phyloP scores from a whole-genome alignment of 2,113 vertebrate species.

The Lepidothrix coronata region DNA sequence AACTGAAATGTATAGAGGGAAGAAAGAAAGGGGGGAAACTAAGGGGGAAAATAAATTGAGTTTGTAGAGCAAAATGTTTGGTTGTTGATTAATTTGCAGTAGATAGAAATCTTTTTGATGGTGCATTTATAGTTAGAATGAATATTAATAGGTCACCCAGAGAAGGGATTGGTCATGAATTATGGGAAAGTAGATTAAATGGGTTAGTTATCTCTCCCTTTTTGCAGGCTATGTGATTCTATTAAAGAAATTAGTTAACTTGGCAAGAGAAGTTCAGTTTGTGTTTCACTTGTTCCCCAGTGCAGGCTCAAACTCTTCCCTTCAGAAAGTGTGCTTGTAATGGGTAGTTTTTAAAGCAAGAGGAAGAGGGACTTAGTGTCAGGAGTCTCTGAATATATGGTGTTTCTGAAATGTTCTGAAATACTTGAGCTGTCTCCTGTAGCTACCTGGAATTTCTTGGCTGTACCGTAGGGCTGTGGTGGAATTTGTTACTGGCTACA shows the following conservation, averaged over 20 bases:
- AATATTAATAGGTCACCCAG: neutral
- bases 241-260: neutral
- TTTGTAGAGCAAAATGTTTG: neutral
- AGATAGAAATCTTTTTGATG: neutral
- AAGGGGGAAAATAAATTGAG: neutral
- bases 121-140: neutral
- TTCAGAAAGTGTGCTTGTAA: neutral
- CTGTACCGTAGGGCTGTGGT: neutral
- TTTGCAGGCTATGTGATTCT: neutral
- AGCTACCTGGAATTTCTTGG: neutral
- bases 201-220: neutral
- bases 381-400: neutral
- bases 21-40: neutral
- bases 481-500: neutral
- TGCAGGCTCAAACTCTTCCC: neutral
- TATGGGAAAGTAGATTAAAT: neutral
- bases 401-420: neutral
- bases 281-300: neutral
- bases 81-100: neutral
- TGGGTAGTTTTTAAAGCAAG: neutral
- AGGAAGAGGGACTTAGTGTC: neutral
- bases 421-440: neutral
- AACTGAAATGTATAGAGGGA: neutral
- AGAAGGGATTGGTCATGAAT: neutral
- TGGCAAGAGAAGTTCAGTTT: neutral